Conservation (phyloP, 2,888 invertebrate genomes). For the Spisula solida region DNA sequence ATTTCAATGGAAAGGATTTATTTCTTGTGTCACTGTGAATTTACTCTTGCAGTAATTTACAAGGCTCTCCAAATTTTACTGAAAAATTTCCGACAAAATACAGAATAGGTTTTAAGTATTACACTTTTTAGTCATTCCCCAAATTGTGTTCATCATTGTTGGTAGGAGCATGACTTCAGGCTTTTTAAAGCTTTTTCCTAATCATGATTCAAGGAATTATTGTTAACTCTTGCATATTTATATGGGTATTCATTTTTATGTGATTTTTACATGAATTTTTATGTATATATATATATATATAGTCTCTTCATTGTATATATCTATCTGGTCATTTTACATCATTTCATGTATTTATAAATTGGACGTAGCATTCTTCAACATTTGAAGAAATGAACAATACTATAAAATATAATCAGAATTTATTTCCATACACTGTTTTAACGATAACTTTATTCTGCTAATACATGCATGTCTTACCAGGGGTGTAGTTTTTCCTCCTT, state of each 20-base stretch:
- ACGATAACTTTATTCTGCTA: no score
- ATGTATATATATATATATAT: background rate
- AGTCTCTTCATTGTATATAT: slow-evolving; percentile 11
- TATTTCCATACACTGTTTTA: no score
- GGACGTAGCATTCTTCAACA: background rate
- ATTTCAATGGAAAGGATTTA: no score
- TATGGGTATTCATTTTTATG: slow-evolving; percentile 25
- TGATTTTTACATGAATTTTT: slow-evolving; percentile 23
- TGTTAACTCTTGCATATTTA: slow-evolving; percentile 19
- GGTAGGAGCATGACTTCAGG: background rate
- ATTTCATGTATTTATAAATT: slow-evolving; percentile 23
- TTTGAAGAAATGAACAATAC: no score
- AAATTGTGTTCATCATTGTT: slow-evolving; percentile 16
- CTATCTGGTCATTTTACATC: slow-evolving; percentile 14
- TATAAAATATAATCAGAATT: no score
- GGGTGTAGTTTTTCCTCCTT: no score
- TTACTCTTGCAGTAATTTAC: no score
- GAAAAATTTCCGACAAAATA: background rate
- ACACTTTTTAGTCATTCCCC: background rate
- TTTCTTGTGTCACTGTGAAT: no score
- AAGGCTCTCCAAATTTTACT: no score
- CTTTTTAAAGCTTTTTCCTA: background rate
- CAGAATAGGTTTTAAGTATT: background rate
- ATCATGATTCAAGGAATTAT: slow-evolving; percentile 15
- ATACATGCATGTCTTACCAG: no score